These are phyloP conservation scores for Tinea semifulvella DNA, from an alignment of 2,888 invertebrate genomes.

Conservation along the genomic window DNA sequence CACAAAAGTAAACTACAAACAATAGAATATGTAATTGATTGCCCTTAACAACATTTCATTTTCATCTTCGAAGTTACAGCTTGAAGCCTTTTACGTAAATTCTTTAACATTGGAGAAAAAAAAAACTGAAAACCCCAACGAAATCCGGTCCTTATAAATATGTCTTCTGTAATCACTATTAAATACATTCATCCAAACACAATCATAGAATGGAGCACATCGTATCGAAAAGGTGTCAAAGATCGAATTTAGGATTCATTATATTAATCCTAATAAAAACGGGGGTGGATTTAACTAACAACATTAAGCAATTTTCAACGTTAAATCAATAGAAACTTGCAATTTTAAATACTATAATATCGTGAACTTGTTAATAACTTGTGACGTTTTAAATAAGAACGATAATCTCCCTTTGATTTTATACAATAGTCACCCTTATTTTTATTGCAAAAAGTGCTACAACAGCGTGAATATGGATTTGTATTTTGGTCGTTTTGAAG, in stretches of 20 bases:
- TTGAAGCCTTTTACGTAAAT: too few species aligned
- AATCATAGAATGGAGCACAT: slow-evolving; percentile 51
- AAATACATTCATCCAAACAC: slow-evolving; percentile 33
- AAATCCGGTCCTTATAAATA: too few species aligned
- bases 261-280: slow-evolving; percentile 60
- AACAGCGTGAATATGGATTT: background rate
- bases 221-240: slow-evolving; percentile 64
- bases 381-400: background rate
- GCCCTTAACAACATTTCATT: too few species aligned
- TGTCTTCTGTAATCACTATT: slow-evolving; percentile 33
- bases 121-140: too few species aligned
- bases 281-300: slow-evolving; percentile 31
- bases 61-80: too few species aligned
- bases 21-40: too few species aligned
- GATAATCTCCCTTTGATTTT: too few species aligned
- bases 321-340: slow-evolving; percentile 16
- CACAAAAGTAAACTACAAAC: too few species aligned
- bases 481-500: background rate
- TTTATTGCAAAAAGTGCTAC: background rate
- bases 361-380: background rate
- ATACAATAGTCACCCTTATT: too few species aligned
- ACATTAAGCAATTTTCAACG: slow-evolving; percentile 20
- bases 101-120: too few species aligned
- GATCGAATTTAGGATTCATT: slow-evolving; percentile 68
- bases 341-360: background rate